Conservation (phyloP, 1,140 invertebrate species). For the Calephelis virginiensis region DNA sequence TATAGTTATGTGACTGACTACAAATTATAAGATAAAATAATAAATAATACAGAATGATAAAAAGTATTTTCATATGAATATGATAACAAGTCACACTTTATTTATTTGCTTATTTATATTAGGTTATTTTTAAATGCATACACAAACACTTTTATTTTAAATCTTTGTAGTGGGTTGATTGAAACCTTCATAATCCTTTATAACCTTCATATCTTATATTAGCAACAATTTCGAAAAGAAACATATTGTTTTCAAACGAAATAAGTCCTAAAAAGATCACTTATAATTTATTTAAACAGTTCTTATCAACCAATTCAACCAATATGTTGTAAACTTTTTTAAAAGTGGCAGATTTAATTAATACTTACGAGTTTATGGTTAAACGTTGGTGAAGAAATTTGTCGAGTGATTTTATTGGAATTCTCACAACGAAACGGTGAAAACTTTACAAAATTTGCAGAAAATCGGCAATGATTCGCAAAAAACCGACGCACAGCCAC, state of each 20-base stretch:
- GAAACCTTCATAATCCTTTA: no score
- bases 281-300: neutral
- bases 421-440: neutral
- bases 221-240: no score
- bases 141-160: no score
- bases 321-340: neutral
- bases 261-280: neutral
- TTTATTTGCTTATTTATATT: no score
- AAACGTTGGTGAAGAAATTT: neutral
- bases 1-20: no score
- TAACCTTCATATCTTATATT: no score
- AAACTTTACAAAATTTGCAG: constrained; percentile 41
- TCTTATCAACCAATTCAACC: neutral
- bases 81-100: no score
- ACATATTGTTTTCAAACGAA: neutral
- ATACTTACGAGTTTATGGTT: neutral
- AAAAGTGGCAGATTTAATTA: neutral
- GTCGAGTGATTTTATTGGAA: constrained; percentile 35
- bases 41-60: no score
- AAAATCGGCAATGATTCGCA: constrained; percentile 69
- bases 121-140: no score
- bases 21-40: no score
- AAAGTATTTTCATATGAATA: no score
- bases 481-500: constrained; percentile 69
- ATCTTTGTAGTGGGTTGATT: no score